Percentiles rank a stretch among this genome's conserved stretches.
Conservation (phyloP, 2,888 invertebrate genomes). For the Tenthredo scrophulariae region DNA sequence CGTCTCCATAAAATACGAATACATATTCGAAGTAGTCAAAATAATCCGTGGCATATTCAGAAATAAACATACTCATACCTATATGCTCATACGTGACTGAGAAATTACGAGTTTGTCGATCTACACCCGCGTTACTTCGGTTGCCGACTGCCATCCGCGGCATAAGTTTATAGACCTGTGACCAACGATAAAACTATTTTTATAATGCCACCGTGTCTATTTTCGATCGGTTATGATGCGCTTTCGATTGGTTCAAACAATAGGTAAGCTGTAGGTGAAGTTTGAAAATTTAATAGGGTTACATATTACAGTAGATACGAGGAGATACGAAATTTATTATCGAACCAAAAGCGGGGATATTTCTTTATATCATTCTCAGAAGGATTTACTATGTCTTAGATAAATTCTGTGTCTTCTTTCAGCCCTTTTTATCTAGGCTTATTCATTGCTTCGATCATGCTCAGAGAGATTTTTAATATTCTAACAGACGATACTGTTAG, state of each 20-base stretch:
- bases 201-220: not conserved
- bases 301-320: not conserved
- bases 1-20: not conserved
- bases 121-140: not conserved
- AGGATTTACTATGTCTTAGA: not conserved
- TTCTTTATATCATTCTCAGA: not conserved
- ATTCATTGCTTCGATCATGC: not conserved
- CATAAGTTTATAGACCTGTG: not conserved
- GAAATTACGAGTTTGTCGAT: not conserved
- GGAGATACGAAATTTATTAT: not conserved
- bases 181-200: not conserved
- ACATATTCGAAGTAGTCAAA: not conserved
- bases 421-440: not conserved
- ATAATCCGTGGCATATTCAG: not conserved
- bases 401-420: not conserved
- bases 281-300: not conserved
- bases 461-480: not conserved
- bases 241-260: constrained; percentile 31
- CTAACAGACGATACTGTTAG: not conserved
- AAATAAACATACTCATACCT: not conserved
- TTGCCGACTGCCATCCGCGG: not conserved
- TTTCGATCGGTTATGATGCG: constrained; percentile 39
- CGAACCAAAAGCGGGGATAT: not conserved
- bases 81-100: not conserved
- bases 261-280: constrained; percentile 24